A percentile compares a stretch with the other conserved stretches of the same genome.
These are phyloP conservation scores for Zele albiditarsus DNA, from an alignment of 2,888 invertebrate genomes.

Conservation along the genomic window DNA sequence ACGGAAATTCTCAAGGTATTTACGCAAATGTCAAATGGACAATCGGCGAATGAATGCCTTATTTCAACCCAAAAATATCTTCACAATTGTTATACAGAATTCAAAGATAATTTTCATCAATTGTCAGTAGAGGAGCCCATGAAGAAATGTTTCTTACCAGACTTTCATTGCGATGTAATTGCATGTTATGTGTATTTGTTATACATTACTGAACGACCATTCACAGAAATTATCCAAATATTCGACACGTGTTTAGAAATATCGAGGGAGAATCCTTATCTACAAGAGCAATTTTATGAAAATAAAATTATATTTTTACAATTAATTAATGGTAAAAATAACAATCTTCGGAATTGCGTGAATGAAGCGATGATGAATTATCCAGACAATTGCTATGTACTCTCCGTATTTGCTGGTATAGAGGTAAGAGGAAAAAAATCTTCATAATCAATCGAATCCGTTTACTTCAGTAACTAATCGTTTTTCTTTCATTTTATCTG, in stretches of 20 bases:
- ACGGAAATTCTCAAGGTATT: slow-evolving; percentile 55
- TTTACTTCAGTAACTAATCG: background rate
- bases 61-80: slow-evolving; percentile 57
- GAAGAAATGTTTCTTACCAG: slow-evolving; percentile 73
- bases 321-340: slow-evolving; percentile 53
- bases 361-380: slow-evolving; percentile 66
- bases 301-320: slow-evolving; percentile 66
- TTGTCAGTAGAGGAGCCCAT: slow-evolving; percentile 48
- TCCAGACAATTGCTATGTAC: slow-evolving; percentile 77
- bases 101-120: slow-evolving; percentile 49
- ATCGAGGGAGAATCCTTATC: slow-evolving; percentile 51
- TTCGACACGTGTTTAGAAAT: slow-evolving; percentile 61
- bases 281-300: slow-evolving; percentile 73
- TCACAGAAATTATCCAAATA: slow-evolving; percentile 54
- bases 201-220: slow-evolving; percentile 64
- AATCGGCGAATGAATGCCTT: slow-evolving; percentile 48
- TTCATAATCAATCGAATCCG: background rate
- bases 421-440: slow-evolving; percentile 66
- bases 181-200: slow-evolving; percentile 75
- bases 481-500: slow-evolving; percentile 30
- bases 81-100: slow-evolving; percentile 53
- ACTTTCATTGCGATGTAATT: slow-evolving; percentile 74
- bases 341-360: slow-evolving; percentile 53
- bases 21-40: slow-evolving; percentile 52
- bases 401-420: slow-evolving; percentile 74